phyloP scores from a whole-genome alignment of 2,113 vertebrate species.

The Pomatorhinus ruficollis region DNA sequence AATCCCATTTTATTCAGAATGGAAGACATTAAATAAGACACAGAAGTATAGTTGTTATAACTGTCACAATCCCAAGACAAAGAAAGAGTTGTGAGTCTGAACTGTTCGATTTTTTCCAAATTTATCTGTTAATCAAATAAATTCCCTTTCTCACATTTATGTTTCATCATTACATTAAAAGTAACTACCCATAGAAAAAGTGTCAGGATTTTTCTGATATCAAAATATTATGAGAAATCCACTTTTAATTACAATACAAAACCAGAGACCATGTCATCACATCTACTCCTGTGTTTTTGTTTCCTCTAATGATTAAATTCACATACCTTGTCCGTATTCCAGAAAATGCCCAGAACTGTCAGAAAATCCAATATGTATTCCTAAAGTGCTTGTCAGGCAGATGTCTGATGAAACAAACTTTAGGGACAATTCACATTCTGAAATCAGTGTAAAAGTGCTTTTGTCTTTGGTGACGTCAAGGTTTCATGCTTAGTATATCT shows the following conservation, averaged over 20 bases:
- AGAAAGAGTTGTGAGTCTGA: not conserved
- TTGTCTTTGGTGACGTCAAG: not conserved
- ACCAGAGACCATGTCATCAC: not conserved
- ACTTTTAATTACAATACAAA: not conserved
- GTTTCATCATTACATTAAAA: not conserved
- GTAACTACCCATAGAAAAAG: not conserved
- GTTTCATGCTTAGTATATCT: not conserved
- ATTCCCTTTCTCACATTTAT: not conserved
- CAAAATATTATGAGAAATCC: not conserved
- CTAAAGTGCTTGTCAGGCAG: not conserved
- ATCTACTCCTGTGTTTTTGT: not conserved
- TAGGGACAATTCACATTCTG: not conserved
- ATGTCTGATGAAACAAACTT: not conserved
- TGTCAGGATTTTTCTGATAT: not conserved
- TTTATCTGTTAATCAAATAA: not conserved
- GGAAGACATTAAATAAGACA: not conserved
- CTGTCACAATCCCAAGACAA: not conserved
- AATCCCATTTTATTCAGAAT: not conserved
- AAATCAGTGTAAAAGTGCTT: not conserved
- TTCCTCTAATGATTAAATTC: not conserved
- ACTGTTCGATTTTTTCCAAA: not conserved
- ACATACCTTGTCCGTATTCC: not conserved
- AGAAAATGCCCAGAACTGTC: not conserved
- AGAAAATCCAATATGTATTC: not conserved
- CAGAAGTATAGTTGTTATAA: not conserved